phyloP scores from a whole-genome alignment of 2,113 vertebrate genomes.

The Tachycineta bicolor region DNA sequence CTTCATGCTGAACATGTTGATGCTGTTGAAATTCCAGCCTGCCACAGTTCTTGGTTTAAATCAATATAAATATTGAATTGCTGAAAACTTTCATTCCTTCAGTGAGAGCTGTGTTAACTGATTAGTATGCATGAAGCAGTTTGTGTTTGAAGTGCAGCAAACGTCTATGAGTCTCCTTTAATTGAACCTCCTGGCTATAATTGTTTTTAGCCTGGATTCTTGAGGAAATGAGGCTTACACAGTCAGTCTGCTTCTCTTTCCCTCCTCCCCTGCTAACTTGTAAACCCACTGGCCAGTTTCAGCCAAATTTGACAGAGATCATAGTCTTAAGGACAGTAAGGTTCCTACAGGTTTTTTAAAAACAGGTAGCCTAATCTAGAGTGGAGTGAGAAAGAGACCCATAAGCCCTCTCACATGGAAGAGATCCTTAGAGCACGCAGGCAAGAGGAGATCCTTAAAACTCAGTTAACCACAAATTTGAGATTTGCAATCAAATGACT shows the following conservation, averaged over 20 bases:
- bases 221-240: slow-evolving; percentile 7
- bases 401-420: not conserved
- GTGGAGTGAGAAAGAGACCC: not conserved
- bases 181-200: slow-evolving; percentile 60
- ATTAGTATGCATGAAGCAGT: slow-evolving; percentile 20
- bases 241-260: not conserved
- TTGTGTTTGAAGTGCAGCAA: slow-evolving; percentile 18
- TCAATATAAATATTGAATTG: slow-evolving; percentile 39
- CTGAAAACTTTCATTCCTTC: not conserved
- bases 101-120: not conserved
- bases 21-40: not conserved
- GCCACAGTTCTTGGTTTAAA: not conserved
- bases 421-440: not conserved
- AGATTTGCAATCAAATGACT: not conserved
- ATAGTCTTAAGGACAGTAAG: not conserved
- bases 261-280: not conserved
- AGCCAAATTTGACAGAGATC: not conserved
- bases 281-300: not conserved
- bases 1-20: not conserved
- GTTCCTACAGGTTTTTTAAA: not conserved
- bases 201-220: slow-evolving; percentile 46
- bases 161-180: slow-evolving; percentile 13
- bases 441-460: not conserved
- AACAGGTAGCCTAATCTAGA: not conserved
- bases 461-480: not conserved